Evolutionary conservation across 2,797 vertebrate genomes (phyloP), one percentile per base, ranked within the genome.

Genomic region (Cuculus canorus): DNA sequence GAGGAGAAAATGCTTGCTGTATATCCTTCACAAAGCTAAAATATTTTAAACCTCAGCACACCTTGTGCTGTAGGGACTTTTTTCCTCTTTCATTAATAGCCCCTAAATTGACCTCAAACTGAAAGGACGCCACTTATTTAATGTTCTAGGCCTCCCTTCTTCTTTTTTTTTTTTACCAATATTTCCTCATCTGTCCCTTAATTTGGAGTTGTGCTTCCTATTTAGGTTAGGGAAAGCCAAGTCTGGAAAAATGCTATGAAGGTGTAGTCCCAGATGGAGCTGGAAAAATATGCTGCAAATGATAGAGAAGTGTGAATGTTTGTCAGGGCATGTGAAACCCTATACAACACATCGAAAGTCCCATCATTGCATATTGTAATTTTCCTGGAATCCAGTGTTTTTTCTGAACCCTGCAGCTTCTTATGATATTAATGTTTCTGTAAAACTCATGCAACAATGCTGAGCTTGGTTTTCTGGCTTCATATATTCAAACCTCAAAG

Each of bases 121-220:
- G 65, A 35, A 90, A 72, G 17, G 11, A 28, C 15, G 48, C 3
- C 30, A n/a, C 35, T 39, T 71, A 37, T 21, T 77, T 70, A 59
- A 86, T 25, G 12, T 33, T 60, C 48, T 53, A 91, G 39, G 16
- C 11, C 27, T 71, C 28, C 5, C 3, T 17, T 13, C 9, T 17
- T 52, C 47, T 48, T 23, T 10, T 48, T 48, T 48, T 23, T 47
- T 16, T 24, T 41, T 35, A n/a, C n/a, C n/a, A 64, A 68, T 27
- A n/a, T 63, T 87, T 80, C 17, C 17, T 87, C 12, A 76, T 2
- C 5, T 87, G 10, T 65, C 43, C 19, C 4, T 32, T 0, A 0
- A 4, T 77, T 71, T 70, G 39, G 18, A 17, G 8, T 21, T 14
- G 6, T n/a, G 45, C 13, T 66, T 48, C 18, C 17, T 52, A 4